phyloP scores from a whole-genome alignment of 2,888 invertebrate genomes.

The Osmoderma eremita region DNA sequence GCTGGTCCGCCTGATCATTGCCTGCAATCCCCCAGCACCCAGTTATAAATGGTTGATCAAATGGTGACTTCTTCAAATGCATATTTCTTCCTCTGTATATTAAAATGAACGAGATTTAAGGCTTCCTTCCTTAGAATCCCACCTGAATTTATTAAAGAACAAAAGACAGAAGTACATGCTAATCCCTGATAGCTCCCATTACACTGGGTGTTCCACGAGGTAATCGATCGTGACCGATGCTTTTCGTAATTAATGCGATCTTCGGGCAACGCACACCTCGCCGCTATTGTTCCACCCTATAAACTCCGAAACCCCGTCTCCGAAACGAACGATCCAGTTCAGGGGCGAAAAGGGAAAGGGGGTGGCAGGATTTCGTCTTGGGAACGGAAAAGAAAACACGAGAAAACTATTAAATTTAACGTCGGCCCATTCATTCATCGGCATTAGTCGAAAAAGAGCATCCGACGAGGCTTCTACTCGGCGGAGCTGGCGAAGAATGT shows the following conservation, averaged over 20 bases:
- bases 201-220: slow-evolving; percentile 2
- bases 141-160: no score
- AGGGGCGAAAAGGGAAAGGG: background rate
- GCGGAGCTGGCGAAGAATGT: background rate
- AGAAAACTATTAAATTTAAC: slow-evolving; percentile 34
- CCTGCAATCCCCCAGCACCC: no score
- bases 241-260: slow-evolving; percentile 19
- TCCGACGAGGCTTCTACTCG: background rate
- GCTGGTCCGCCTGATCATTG: no score
- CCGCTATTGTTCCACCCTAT: slow-evolving; percentile 3
- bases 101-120: no score
- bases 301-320: slow-evolving; percentile 13
- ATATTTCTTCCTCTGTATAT: no score
- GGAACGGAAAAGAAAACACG: slow-evolving; percentile 30
- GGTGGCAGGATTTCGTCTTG: slow-evolving; percentile 11
- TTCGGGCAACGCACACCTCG: background rate
- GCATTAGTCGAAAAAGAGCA: slow-evolving; percentile 29
- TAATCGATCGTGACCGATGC: slow-evolving; percentile 18
- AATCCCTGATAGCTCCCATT: background rate
- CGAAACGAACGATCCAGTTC: slow-evolving; percentile 17
- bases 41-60: no score
- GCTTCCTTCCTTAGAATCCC: no score
- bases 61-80: no score
- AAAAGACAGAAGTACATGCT: background rate
- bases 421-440: slow-evolving; percentile 20